A percentile compares a stretch with the other conserved stretches of the same genome.
These are phyloP conservation scores for Oxygymnocypris stewartii DNA, from an alignment of 2,113 vertebrate species.

Conservation along the genomic window DNA sequence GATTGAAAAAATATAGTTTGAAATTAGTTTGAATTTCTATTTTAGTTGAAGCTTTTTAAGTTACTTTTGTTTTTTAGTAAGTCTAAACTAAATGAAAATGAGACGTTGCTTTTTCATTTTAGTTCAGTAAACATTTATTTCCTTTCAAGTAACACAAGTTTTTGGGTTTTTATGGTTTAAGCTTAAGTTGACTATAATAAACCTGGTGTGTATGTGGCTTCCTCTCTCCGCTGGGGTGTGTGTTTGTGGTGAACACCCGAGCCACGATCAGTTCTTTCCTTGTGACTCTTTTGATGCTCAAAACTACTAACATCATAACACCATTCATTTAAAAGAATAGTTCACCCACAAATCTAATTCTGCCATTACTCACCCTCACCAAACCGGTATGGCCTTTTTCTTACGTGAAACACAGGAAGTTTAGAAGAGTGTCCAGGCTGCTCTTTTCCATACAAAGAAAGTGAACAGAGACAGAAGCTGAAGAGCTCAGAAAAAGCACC, in stretches of 20 bases:
- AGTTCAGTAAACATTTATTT: not conserved
- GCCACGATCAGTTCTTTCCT: not conserved
- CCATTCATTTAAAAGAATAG: not conserved
- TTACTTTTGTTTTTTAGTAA: not conserved
- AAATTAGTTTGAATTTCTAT: not conserved
- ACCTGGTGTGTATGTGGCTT: conserved; percentile 3
- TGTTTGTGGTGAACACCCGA: not conserved
- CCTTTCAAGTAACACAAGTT: not conserved
- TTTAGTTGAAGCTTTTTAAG: not conserved
- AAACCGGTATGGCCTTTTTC: not conserved
- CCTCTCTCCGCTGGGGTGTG: not conserved
- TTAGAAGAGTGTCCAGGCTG: not conserved
- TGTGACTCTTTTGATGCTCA: not conserved
- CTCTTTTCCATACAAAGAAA: conserved; percentile 8
- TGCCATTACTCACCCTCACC: not conserved
- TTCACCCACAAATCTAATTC: not conserved
- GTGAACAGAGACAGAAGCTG: not conserved
- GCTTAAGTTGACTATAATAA: not conserved
- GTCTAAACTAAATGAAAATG: not conserved
- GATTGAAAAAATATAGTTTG: not conserved
- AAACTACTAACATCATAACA: conserved; percentile 21
- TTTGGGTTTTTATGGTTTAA: not conserved
- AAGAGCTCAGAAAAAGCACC: not conserved
- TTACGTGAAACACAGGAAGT: not conserved
- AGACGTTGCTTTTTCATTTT: not conserved